Conservation (phyloP, 2,888 invertebrate species). For the Euproctis similis region DNA sequence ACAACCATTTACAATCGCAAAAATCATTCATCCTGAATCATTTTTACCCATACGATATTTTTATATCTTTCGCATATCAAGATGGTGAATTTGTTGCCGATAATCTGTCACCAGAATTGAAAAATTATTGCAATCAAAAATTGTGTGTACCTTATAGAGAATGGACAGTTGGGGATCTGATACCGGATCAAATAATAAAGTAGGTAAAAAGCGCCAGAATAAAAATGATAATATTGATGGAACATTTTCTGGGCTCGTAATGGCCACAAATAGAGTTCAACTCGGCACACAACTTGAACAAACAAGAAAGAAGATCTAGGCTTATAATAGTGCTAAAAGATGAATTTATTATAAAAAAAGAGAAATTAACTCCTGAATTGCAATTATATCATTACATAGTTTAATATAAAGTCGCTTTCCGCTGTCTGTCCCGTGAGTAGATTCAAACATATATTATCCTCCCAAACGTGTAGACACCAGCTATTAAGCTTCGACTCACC, state of each 20-base stretch:
- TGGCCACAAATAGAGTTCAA: background rate
- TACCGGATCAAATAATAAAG: background rate
- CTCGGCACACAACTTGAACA: background rate
- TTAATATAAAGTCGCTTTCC: too few species aligned
- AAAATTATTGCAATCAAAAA: background rate
- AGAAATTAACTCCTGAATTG: background rate
- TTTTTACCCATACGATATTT: background rate
- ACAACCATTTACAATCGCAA: too few species aligned
- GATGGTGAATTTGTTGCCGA: background rate
- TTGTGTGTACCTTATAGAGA: background rate
- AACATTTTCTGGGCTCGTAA: background rate
- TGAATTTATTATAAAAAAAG: background rate
- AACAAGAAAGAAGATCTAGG: background rate
- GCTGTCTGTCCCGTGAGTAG: too few species aligned
- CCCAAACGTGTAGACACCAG: too few species aligned
- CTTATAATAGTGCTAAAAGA: background rate
- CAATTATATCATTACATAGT: too few species aligned
- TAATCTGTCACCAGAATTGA: background rate
- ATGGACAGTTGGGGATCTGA: background rate
- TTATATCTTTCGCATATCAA: background rate
- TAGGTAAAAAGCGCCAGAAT: background rate
- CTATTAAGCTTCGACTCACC: too few species aligned
- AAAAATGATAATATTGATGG: background rate
- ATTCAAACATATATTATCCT: too few species aligned
- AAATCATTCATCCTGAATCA: too few species aligned